Base-by-base conservation (phyloP, 2,797 vertebrate species). In the Gymnoscopelus braueri region DNA sequence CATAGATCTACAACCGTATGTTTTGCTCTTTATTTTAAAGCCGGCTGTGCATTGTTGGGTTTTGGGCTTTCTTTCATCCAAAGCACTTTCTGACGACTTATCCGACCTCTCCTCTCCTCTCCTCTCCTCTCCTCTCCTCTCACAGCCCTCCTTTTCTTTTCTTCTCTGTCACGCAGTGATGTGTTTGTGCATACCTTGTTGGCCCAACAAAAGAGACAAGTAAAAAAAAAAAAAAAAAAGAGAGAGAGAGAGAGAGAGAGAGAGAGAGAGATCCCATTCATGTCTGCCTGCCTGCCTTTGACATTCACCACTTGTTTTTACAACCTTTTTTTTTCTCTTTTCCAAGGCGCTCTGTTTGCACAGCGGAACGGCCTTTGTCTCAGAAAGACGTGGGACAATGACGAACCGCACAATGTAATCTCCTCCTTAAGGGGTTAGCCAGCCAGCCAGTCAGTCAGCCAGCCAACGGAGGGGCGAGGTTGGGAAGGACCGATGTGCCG, bases 131-230 rank as follows among this genome's bases (percentile, higher is more conserved):
- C 32, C 32, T 35, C 32, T 35, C 32, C 32, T 35, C 32, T 35
- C 32, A 89, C 87, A 90, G 87, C 83, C 82, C 76, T 92, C 91
- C 91, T 95, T 94, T 95, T 92, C 90, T 90, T 95, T 95, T 95
- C 94, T 94, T 92, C 93, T 94, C 89, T 92, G 90, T 91, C 91
- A 92, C 91, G 75, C 86, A 91, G 93, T 92, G 89, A 89, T 92
- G 89, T 93, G 94, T 95, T 95, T 95, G 95, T 95, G 94, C 96
- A 95, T 96, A 95, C 94, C 95, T 91, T 77, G 53, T 66, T 67
- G 4, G 69, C 73, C 44, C 10, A 71, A 89, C 86, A 90, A 91
- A 88, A 88, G 89, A 73, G 32, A 35, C 32, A 35, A 35, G 32
- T 35, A 35, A 35, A 35, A 35, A 35, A 5, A 35, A 5, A n/a